Base-by-base conservation (phyloP, 2,113 vertebrate species). In the Psettodes erumei region DNA sequence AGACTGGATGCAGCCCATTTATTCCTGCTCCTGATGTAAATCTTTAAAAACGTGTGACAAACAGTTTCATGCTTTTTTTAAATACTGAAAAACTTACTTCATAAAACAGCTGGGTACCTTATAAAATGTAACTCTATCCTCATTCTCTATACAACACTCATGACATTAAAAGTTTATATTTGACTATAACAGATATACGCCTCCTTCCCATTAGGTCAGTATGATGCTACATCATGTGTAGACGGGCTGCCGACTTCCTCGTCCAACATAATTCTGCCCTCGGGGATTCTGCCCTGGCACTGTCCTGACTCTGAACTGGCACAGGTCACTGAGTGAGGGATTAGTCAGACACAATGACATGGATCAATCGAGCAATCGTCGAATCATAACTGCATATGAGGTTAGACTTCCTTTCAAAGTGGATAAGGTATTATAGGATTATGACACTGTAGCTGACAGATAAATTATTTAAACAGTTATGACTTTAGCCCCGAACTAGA, bases 281-380 rank as follows among this genome's bases (percentile, higher is more conserved):
- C 47, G 37, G 71, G 78, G 35, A 51, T 47, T 71, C 61, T 77
- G 68, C 40, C 59, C 42, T 38, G 61, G 65, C 63, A 35, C 33
- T 56, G 54, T 19, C 25, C 64, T 66, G 23, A 60, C 67, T 78
- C 70, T 70, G 67, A 51, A 50, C 68, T 82, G 81, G 75, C 75
- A 80, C 69, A 75, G 63, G 64, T 81, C 42, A 77, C 51, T 53
- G 71, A 66, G 53, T 1, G 19, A 69, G 48, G 55, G 83, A 86
- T 90, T 87, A 89, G 68, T 69, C 53, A 59, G 62, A 77, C 82
- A 82, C 35, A 71, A 70, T 75, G 59, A 50, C 64, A 33, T 42
- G 37, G 27, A 64, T 85, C 66, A 54, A 70, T 45, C 19, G 32
- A 37, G 23, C 50, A 51, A 56, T 59, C 28, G 62, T 38, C 40